A percentile compares a stretch with the other conserved stretches of the same genome.
Conservation (phyloP, 2,113 vertebrate genomes). For the Heptranchias perlo region DNA sequence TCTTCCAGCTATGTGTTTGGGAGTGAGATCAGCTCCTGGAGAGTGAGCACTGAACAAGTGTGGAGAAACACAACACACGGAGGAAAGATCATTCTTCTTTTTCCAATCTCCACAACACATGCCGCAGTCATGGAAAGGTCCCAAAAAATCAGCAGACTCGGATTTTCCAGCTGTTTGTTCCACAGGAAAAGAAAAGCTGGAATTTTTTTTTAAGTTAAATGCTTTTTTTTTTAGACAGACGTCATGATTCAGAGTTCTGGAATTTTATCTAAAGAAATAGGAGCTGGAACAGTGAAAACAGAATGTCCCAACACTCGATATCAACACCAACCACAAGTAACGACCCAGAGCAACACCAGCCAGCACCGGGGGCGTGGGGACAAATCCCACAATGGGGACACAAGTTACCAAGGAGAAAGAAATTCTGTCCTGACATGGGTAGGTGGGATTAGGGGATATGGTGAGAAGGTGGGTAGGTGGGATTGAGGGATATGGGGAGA, state of each 20-base stretch:
- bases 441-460: too few species aligned
- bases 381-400: neutral
- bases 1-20: neutral
- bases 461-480: too few species aligned
- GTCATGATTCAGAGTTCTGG: slow-evolving; percentile 26
- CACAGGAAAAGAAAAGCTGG: neutral
- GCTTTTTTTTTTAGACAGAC: neutral
- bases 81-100: neutral
- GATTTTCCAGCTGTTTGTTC: neutral
- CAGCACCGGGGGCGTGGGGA: neutral
- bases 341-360: neutral
- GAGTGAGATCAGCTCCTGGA: neutral
- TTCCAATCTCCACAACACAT: slow-evolving; percentile 26
- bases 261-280: neutral
- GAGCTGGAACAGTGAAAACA: neutral
- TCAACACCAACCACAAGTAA: neutral
- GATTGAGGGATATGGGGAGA: too few species aligned
- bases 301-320: neutral
- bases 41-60: neutral
- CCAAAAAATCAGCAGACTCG: neutral
- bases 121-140: neutral
- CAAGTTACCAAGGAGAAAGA: neutral
- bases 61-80: neutral
- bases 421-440: too few species aligned
- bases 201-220: neutral